Percentiles rank a stretch among this genome's conserved stretches.
phyloP scores from a whole-genome alignment of 2,888 invertebrate species.

The Stegana nigrithorax region DNA sequence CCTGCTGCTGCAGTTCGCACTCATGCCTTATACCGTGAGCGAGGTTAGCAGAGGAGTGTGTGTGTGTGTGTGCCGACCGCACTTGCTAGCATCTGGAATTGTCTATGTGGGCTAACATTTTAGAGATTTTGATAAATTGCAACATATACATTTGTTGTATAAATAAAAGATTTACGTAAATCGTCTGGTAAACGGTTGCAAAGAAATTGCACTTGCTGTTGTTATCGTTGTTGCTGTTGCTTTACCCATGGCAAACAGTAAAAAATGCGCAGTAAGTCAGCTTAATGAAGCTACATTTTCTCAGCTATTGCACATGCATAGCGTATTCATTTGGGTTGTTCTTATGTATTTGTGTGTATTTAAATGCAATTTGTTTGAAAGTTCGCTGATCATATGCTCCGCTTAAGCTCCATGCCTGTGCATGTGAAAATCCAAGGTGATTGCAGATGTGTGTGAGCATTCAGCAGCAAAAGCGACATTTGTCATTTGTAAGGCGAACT shows the following conservation, averaged over 20 bases:
- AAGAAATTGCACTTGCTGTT: slow-evolving; percentile 44
- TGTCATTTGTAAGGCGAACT: slow-evolving; percentile 23
- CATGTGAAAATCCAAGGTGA: not conserved
- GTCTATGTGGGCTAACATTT: slow-evolving; percentile 64
- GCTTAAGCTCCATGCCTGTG: not conserved
- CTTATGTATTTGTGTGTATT: slow-evolving; percentile 4
- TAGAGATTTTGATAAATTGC: slow-evolving; percentile 62
- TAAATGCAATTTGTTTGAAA: slow-evolving; percentile 20
- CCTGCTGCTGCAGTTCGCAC: not conserved
- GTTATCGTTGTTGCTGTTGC: not conserved
- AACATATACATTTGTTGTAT: slow-evolving; percentile 63
- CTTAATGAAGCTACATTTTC: slow-evolving; percentile 8
- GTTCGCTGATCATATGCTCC: slow-evolving; percentile 8
- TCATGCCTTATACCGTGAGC: not conserved
- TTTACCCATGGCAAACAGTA: no score
- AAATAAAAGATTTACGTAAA: slow-evolving; percentile 61
- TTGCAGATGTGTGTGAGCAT: not conserved
- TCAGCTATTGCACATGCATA: not conserved
- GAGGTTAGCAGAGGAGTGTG: no score
- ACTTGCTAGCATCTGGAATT: slow-evolving; percentile 41
- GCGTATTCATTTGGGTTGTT: not conserved
- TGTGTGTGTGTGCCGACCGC: not conserved
- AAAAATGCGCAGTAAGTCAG: slow-evolving; percentile 7
- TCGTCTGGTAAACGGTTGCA: slow-evolving; percentile 63
- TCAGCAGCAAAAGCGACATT: not conserved